Conservation (phyloP, 2,113 vertebrate species). For the Thryonomys swinderianus region DNA sequence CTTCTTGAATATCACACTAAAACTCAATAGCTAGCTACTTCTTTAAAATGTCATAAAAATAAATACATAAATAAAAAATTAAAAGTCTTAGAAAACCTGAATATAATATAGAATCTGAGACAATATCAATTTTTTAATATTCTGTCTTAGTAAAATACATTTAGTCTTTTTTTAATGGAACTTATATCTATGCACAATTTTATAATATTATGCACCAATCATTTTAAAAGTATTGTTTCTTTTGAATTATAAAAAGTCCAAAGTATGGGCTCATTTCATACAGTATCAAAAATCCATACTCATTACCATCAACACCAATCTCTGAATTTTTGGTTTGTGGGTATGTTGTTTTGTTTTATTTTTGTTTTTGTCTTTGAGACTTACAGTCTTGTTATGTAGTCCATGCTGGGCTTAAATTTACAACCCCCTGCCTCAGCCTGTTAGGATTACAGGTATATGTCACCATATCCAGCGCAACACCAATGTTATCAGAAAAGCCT, state of each 20-base stretch:
- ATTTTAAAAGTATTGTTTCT: background rate
- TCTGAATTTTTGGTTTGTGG: too few relatives aligned
- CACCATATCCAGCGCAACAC: background rate
- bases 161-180: background rate
- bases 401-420: background rate
- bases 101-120: conserved; percentile 6
- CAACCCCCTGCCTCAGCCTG: background rate
- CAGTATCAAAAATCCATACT: background rate
- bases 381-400: background rate
- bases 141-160: background rate
- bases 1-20: background rate
- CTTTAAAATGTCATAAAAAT: too few relatives aligned
- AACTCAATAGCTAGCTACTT: background rate
- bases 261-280: background rate
- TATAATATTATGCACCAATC: background rate
- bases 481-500: background rate
- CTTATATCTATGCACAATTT: background rate
- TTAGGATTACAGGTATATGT: background rate
- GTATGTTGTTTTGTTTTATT: too few relatives aligned
- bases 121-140: background rate
- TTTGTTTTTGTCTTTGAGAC: too few relatives aligned
- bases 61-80: too few relatives aligned
- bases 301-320: background rate
- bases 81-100: too few relatives aligned
- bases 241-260: conserved; percentile 6